A percentile compares a stretch with the other conserved stretches of the same genome.
phyloP scores from a whole-genome alignment of 2,797 vertebrate species.

The Cuniculus paca region DNA sequence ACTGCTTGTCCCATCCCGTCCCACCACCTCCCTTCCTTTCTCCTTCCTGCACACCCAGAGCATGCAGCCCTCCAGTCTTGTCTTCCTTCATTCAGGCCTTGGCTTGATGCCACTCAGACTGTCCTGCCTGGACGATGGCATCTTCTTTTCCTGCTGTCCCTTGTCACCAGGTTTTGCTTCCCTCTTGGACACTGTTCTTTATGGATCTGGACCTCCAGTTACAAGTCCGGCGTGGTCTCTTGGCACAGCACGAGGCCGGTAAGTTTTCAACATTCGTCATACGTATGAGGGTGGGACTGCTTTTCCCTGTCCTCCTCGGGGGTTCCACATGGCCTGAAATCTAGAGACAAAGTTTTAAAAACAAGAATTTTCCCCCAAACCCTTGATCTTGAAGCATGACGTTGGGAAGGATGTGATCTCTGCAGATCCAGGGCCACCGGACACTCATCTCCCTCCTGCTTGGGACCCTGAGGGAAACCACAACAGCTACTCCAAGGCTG shows the following conservation, averaged over 20 bases:
- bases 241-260: fast-evolving
- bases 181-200: neutral
- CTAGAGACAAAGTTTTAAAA: neutral
- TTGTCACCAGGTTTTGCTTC: fast-evolving
- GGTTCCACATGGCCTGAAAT: neutral
- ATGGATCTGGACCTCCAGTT: too few species aligned
- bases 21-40: too few species aligned
- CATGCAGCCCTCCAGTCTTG: fast-evolving
- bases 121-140: fast-evolving
- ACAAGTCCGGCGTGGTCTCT: fast-evolving
- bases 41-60: neutral
- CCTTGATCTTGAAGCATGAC: neutral
- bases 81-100: neutral
- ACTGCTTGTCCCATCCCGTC: too few species aligned
- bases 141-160: too few species aligned
- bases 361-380: neutral
- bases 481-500: neutral
- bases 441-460: fast-evolving
- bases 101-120: fast-evolving
- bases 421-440: neutral
- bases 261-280: neutral
- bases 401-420: too few species aligned
- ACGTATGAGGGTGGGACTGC: neutral
- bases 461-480: neutral
- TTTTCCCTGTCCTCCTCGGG: too few species aligned